Percentiles rank a stretch among this genome's conserved stretches.
Evolutionary conservation across 2,888 invertebrate species (phyloP).

Genomic region (Thereva nobilitata): DNA sequence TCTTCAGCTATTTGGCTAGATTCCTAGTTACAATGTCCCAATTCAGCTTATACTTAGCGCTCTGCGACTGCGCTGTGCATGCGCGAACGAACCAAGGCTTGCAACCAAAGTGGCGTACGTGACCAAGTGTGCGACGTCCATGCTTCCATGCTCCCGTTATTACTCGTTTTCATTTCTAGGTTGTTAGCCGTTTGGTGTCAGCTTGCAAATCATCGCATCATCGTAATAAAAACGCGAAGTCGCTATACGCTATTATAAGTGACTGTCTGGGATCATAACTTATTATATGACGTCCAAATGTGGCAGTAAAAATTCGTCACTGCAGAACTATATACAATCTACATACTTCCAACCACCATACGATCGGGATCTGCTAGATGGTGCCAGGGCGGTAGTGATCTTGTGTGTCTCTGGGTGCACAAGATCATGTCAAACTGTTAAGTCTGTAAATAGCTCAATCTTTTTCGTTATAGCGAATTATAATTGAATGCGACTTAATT

Average conservation of each 20-base stretch:
- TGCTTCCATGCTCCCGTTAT: slow-evolving; percentile 21
- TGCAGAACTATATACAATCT: too few species aligned
- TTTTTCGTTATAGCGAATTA: too few species aligned
- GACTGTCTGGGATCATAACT: too few species aligned
- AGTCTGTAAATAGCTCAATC: too few species aligned
- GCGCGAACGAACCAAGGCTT: neutral
- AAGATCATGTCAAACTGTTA: too few species aligned
- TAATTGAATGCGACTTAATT: too few species aligned
- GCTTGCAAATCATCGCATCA: slow-evolving; percentile 17
- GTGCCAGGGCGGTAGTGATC: too few species aligned
- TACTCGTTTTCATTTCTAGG: slow-evolving; percentile 34
- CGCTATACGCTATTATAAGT: slow-evolving; percentile 1
- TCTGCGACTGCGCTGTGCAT: neutral
- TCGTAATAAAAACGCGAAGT: slow-evolving; percentile 19
- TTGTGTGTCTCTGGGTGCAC: too few species aligned
- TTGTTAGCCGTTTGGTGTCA: slow-evolving; percentile 34
- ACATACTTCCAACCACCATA: too few species aligned
- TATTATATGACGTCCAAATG: too few species aligned
- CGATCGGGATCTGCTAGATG: too few species aligned
- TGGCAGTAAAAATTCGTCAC: too few species aligned
- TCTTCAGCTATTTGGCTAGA: neutral
- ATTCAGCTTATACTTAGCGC: neutral
- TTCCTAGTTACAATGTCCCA: neutral
- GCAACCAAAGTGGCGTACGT: slow-evolving; percentile 22
- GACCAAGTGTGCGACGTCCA: slow-evolving; percentile 32